Evolutionary conservation across 2,113 vertebrate genomes (phyloP).

Genomic region (Acanthisitta chloris): DNA sequence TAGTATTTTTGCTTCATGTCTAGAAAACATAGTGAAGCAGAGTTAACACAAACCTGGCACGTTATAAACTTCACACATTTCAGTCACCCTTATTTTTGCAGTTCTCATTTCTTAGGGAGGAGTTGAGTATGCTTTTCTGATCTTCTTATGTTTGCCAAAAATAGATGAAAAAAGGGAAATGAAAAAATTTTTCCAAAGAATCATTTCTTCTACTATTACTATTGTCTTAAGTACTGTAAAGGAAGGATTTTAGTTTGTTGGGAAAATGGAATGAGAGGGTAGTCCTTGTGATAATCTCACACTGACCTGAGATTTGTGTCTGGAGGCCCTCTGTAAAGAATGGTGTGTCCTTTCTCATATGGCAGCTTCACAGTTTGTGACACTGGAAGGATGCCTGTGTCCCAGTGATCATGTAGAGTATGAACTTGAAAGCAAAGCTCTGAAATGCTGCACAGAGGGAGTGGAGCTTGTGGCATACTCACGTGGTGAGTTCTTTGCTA

Average conservation of each 20-base stretch:
- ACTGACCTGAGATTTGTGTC: not conserved
- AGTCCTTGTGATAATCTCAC: not conserved
- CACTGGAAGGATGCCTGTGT: not conserved
- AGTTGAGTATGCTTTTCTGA: not conserved
- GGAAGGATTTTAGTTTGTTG: not conserved
- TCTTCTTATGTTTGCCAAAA: not conserved
- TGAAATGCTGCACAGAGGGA: not conserved
- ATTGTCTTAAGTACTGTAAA: not conserved
- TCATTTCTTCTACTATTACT: not conserved
- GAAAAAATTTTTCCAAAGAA: not conserved
- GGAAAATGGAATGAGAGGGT: not conserved
- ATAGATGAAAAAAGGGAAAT: not conserved
- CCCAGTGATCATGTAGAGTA: not conserved
- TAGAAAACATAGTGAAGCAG: not conserved
- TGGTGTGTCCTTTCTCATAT: not conserved
- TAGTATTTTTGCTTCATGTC: not conserved
- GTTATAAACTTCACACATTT: not conserved
- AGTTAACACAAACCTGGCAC: not conserved
- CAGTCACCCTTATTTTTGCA: not conserved
- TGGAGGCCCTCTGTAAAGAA: not conserved
- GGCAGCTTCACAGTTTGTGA: not conserved
- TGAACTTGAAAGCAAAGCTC: not conserved
- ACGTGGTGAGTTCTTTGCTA: not conserved
- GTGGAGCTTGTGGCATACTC: not conserved
- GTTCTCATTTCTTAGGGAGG: not conserved